Conservation (phyloP, 2,888 invertebrate species). For the Pyrrhosoma nymphula region DNA sequence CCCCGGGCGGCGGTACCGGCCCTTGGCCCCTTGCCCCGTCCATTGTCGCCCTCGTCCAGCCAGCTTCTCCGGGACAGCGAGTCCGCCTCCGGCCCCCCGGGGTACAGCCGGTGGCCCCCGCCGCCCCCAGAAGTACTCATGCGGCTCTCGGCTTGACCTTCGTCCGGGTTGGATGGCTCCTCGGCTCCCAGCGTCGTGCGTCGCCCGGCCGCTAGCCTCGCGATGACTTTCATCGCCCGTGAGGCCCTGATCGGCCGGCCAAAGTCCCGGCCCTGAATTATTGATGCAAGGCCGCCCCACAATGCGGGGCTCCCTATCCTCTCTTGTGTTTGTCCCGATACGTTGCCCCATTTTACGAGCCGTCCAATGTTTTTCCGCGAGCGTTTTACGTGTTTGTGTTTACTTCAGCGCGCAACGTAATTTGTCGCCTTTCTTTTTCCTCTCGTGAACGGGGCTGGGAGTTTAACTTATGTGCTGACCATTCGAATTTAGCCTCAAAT, state of each 20-base stretch:
- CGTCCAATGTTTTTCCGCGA: neutral
- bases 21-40: neutral
- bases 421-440: neutral
- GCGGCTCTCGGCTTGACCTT: neutral
- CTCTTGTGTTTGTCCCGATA: neutral
- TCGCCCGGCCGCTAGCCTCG: neutral
- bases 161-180: neutral
- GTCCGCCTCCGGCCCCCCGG: slow-evolving; percentile 24
- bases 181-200: too few species aligned
- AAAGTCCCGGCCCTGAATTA: neutral
- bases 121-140: neutral
- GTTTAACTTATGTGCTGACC: neutral
- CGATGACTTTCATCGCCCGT: neutral
- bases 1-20: neutral
- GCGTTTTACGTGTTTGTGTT: neutral
- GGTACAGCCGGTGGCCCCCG: slow-evolving; percentile 13
- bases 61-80: slow-evolving; percentile 43
- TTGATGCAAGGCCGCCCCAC: neutral
- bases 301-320: neutral
- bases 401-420: neutral
- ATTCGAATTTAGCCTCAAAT: neutral
- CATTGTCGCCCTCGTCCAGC: slow-evolving; percentile 45
- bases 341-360: neutral
- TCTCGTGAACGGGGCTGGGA: neutral
- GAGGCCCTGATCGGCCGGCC: neutral